These are phyloP conservation scores for Eremophila alpestris DNA, from an alignment of 2,797 vertebrate species.

Conservation along the genomic window DNA sequence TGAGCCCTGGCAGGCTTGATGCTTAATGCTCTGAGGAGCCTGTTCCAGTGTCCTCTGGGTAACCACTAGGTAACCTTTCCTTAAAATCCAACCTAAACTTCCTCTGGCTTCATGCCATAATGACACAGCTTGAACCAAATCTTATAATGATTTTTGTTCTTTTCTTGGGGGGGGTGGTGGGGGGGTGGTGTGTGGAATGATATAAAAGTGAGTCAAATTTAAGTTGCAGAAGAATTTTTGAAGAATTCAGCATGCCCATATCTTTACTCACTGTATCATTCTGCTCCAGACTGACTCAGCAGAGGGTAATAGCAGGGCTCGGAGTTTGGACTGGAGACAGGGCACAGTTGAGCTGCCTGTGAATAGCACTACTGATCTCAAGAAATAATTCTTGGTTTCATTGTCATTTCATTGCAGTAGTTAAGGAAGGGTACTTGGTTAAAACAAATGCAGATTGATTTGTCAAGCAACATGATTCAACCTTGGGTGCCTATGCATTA, in stretches of 20 bases:
- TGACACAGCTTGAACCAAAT: background rate
- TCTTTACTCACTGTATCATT: background rate
- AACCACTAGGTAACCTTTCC: background rate
- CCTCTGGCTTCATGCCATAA: background rate
- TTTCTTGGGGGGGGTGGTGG: background rate
- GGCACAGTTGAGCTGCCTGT: background rate
- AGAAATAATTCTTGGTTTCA: slow-evolving; percentile 67
- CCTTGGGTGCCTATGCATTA: slow-evolving; percentile 59
- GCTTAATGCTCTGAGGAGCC: background rate
- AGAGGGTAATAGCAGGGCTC: background rate
- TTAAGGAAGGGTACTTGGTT: slow-evolving; percentile 59
- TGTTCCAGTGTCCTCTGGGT: background rate
- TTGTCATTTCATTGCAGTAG: slow-evolving; percentile 52
- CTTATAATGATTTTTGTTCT: background rate
- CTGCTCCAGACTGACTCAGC: background rate
- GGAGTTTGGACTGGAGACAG: background rate
- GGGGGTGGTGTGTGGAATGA: fast-evolving
- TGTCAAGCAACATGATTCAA: slow-evolving; percentile 56
- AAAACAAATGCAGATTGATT: slow-evolving; percentile 67
- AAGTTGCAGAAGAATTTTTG: background rate
- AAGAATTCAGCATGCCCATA: background rate
- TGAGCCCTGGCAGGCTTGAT: background rate
- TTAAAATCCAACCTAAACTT: background rate
- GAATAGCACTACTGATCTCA: slow-evolving; percentile 43
- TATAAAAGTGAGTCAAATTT: background rate